Evolutionary conservation across 2,113 vertebrate genomes (phyloP), one percentile per base, ranked within the genome.

Genomic region (Odontophorus gujanensis): DNA sequence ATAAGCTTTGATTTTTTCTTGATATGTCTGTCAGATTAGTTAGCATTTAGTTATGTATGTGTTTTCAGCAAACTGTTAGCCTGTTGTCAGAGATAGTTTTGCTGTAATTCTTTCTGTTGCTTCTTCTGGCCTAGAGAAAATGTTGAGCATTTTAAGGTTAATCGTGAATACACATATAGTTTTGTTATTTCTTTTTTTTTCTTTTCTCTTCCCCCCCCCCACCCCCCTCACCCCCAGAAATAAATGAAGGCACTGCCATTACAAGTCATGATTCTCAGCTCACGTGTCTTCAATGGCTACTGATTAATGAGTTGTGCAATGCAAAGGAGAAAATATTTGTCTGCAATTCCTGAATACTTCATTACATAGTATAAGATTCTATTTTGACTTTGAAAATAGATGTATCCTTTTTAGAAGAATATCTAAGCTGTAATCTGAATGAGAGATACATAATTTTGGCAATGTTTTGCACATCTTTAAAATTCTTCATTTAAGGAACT

Each of bases 1-100:
- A 68, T 78, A 72, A 88, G 65, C 57, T 92, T 85, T 90, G 77
- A 57, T 86, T 90, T 88, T 93, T 93, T 79, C 80, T 79, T 73
- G 57, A 57, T 92, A 48, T 0, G 0, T 68, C 61, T 90, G 89
- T 81, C 51, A 89, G 68, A 86, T 78, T 22, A 86, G 55, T 58
- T 94, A 67, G 30, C 26, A 32, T 90, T 87, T 61, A 58, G 53
- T 48, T 66, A 67, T 57, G 47, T 47, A 51, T 14, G 5, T 45
- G 69, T 75, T 93, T 90, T 94, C 42, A 86, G 57, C 47, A 91
- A 68, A 68, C n/a, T 65, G 42, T 72, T 79, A 74, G 38, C 25
- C 59, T 80, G 50, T 81, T 75, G 63, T 38, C 51, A 74, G 30
- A 7, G 30, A 28, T 50, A 32, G 7, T 68, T 88, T 68, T 88